Evolutionary conservation across 2,888 invertebrate species (phyloP).

Genomic region (Himalopsyche kuldschensis): DNA sequence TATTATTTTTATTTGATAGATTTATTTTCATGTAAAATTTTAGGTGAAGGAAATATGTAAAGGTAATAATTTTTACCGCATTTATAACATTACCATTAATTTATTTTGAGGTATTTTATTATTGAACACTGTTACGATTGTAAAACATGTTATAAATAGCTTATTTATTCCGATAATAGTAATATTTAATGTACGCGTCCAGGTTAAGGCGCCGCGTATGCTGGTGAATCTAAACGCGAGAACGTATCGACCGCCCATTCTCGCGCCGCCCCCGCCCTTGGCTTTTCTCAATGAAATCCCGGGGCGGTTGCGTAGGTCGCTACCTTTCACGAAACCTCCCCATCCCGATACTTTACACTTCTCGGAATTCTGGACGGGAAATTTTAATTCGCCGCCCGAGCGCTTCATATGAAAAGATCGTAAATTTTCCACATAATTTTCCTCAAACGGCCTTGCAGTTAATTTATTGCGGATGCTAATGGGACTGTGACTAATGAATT

Average conservation of each 20-base stretch:
- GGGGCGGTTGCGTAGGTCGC: constrained; percentile 34
- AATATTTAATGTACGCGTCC: too few species aligned
- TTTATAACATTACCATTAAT: too few species aligned
- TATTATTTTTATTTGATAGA: too few species aligned
- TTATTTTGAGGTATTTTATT: too few species aligned
- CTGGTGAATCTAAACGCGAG: not conserved
- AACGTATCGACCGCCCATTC: not conserved
- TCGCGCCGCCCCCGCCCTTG: not conserved
- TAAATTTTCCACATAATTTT: not conserved
- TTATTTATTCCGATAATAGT: too few species aligned
- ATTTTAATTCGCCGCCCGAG: not conserved
- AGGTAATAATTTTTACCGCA: too few species aligned
- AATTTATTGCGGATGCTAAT: not conserved
- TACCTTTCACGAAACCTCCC: constrained; percentile 8
- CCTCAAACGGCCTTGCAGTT: not conserved
- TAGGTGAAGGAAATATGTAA: too few species aligned
- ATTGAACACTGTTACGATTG: too few species aligned
- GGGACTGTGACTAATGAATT: too few species aligned
- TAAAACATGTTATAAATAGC: too few species aligned
- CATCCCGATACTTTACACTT: not conserved
- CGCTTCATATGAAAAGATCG: not conserved
- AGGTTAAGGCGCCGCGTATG: too few species aligned
- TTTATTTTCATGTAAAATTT: too few species aligned
- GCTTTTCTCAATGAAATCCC: constrained; percentile 17
- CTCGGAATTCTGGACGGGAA: not conserved